Evolutionary conservation across 2,797 vertebrate species (phyloP).

Genomic region (Cryptoprocta ferox): DNA sequence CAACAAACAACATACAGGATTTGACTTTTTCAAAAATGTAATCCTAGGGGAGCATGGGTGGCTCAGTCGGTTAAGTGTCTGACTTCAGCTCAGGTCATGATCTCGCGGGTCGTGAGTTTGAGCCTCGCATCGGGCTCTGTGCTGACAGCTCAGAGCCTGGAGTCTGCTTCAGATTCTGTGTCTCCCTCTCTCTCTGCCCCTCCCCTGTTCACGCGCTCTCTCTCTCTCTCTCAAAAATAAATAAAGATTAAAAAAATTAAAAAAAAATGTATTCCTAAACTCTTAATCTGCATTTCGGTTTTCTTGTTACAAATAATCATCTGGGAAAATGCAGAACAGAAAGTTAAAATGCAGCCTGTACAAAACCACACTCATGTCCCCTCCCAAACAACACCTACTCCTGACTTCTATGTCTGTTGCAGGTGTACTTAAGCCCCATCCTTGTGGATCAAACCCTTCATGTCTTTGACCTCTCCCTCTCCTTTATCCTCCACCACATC

Average conservation of each 20-base stretch:
- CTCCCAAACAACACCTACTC: neutral
- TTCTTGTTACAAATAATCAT: neutral
- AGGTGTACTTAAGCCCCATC: neutral
- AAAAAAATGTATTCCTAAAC: neutral
- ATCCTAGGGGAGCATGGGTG: neutral
- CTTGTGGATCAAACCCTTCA: neutral
- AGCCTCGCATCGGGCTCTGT: too few relatives aligned
- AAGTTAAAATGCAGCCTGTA: neutral
- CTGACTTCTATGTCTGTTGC: neutral
- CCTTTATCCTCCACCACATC: neutral
- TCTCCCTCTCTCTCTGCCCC: too few relatives aligned
- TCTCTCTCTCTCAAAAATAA: too few relatives aligned
- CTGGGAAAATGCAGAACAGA: neutral
- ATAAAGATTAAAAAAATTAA: too few relatives aligned
- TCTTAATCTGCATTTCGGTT: neutral
- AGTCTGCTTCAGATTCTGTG: too few relatives aligned
- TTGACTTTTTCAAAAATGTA: constrained; percentile 1
- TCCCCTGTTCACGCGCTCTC: too few relatives aligned
- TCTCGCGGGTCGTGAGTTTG: too few relatives aligned
- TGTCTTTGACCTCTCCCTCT: constrained; percentile 3
- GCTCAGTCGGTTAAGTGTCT: too few relatives aligned
- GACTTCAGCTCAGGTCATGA: too few relatives aligned
- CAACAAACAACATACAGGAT: neutral
- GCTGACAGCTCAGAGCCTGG: too few relatives aligned
- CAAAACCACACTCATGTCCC: neutral